These are phyloP conservation scores for Rhodinocichla rosea DNA, from an alignment of 2,113 vertebrate genomes.

Conservation along the genomic window DNA sequence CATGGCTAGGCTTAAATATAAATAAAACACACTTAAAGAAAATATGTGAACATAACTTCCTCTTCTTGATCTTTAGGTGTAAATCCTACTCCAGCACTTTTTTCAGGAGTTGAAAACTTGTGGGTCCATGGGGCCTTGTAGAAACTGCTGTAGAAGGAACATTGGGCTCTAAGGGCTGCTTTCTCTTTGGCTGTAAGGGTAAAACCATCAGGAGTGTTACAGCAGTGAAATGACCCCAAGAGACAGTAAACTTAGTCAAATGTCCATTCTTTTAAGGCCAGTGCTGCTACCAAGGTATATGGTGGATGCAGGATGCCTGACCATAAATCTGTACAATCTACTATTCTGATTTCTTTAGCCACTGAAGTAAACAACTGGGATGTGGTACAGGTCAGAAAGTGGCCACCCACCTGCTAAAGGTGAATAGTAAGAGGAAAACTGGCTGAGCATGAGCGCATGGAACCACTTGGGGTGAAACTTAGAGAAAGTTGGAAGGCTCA, in stretches of 20 bases:
- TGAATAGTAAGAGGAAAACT: not conserved
- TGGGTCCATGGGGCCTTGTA: conserved; percentile 33
- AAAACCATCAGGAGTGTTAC: not conserved
- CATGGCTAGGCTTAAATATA: conserved; percentile 10
- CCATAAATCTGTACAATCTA: not conserved
- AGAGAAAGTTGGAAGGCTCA: not conserved
- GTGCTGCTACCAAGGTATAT: not conserved
- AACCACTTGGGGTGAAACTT: not conserved
- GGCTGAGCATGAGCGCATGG: not conserved
- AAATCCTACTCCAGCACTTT: conserved; percentile 28
- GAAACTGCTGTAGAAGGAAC: conserved; percentile 7
- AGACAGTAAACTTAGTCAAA: not conserved
- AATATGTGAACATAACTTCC: conserved; percentile 24
- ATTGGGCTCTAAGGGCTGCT: conserved; percentile 15
- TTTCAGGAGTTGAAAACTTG: conserved; percentile 8
- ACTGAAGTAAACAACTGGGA: not conserved
- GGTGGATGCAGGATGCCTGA: not conserved
- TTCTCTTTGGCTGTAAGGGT: not conserved
- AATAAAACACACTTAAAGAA: conserved; percentile 8
- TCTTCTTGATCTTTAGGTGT: conserved; percentile 36
- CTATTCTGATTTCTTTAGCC: not conserved
- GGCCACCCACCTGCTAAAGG: not conserved
- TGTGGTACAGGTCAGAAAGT: not conserved
- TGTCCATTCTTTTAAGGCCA: not conserved
- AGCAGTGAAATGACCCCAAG: not conserved